Base-by-base conservation (phyloP, 1,140 invertebrate genomes). In the Antheraea mylitta region DNA sequence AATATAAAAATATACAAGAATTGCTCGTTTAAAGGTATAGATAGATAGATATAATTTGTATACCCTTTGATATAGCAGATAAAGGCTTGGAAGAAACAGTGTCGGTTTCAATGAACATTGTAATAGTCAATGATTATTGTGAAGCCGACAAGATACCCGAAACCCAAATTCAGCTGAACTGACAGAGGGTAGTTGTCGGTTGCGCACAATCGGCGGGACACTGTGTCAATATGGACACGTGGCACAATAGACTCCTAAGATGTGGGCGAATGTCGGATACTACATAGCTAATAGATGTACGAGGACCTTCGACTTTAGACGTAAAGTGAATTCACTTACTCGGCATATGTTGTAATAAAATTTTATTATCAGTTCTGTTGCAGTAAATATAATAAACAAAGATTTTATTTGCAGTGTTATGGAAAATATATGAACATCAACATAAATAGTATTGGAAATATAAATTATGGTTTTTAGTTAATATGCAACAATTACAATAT, bases 161-260 rank as follows among this genome's bases (percentile, higher is more conserved):
- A 68, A 68, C 72, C 73, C 70, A 67, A 70, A 75, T 76, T 72
- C 76, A 74, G 60, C 61, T 37, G 66, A 64, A 73, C 71, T 88
- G 84, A 88, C 86, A 75, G 75, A 84, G 85, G 87, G 82, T 81
- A 80, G 72, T 77, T 82, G 80, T 83, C 71, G 71, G 69, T 66
- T 69, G 73, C 67, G 66, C 67, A 82, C 80, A 84, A 85, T 80
- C 76, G 79, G 72, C 75, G 77, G 79, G 81, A 83, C 80, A 82
- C 72, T 72, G 78, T 87, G 84, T 87, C 86, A 89, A 89, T 89
- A 89, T 85, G 80, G 81, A 84, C 82, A 80, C 76, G 70, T 72
- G 71, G 65, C 74, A 83, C 79, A 83, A 86, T 84, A 71, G 79
- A 48, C n/a, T 45, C 75, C 22, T 74, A 79, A 70, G 77, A 86